Evolutionary conservation across 2,113 vertebrate genomes (phyloP), one percentile per base, ranked within the genome.

Genomic region (Clupea harengus): DNA sequence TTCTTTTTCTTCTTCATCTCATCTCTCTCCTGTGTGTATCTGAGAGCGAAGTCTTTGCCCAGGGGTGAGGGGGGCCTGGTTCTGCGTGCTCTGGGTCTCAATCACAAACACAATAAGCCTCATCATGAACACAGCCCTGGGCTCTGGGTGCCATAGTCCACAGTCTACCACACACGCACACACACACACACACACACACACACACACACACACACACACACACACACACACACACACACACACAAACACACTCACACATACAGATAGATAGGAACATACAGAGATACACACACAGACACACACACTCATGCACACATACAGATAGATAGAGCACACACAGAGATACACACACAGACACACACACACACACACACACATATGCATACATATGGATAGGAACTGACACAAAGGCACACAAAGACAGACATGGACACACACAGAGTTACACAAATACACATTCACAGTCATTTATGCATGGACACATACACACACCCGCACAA

Each of bases 81-180:
- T 20, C 72, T 78, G 72, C 72, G 72, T 78, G 72, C 32, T 78
- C 28, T 32, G 72, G 72, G 15, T 78, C 72, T 78, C 72, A 78
- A 78, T 78, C 72, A 78, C 11, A 17, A 72, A 78, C 72, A 78
- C 72, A 78, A 78, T 32, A 32, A 32, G 72, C 10, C 28, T 44
- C 72, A 78, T 78, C 72, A 32, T 39, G 32, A 78, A 39, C 72
- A 39, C 72, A 78, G 2, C 64, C 72, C 32, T 0, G 72, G 72
- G 72, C 72, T 78, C 67, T 11, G 28, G 1, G 22, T 64, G 60
- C 60, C 22, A 25, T 25, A 9, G 60, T 64, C n/a, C 10, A 13
- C 67, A 32, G 28, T 10, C 67, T 1, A 28, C 15, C 64, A 28
- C 64, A 67, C 64, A 67, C n/a, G 10, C 64, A 67, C 64, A 67